Evolutionary conservation across 2,888 invertebrate genomes (phyloP), one percentile per base, ranked within the genome.

Genomic region (Oxystoma pomonae): DNA sequence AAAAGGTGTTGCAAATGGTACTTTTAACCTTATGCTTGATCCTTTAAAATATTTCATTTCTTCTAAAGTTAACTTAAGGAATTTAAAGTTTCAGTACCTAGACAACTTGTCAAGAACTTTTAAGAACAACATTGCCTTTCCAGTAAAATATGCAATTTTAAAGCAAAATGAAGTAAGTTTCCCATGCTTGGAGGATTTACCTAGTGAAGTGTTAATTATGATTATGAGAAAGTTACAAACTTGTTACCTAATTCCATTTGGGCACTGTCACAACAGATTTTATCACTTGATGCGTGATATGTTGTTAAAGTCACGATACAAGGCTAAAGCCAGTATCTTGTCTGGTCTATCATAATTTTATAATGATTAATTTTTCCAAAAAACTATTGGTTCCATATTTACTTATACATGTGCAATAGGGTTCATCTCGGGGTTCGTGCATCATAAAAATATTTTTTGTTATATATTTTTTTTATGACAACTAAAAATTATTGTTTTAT

Each of bases 121-220:
- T 61, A 80, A 81, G 71, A 69, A 73, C 53, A 22, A 65, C 9
- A 74, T 81, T 55, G 71, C 75, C 9, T 74, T 72, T 69, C 75
- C 76, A 1, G 73, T 73, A 0, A 79, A 77, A 70, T 67, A 67
- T 60, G 65, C 67, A 12, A 67, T 68, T 49, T 65, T 68, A 16
- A 65, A 63, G 56, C 65, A 64, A 60, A 64, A 66, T 55, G 52
- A 58, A 1, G 59, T 66, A 53, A 35, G 61, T 20, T 59, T 66
- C 9, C 61, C 65, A 16, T 68, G 65, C 56, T 60, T 68, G 0
- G 67, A 66, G 35, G 67, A 69, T 57, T 58, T 71, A 22, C 71
- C 71, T 20, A 57, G 58, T 49, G 71, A 71, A 61, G 58, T 71
- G 22, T 16, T 69, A n/a, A 60, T 65, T 19, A 59, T 67, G 16